Base-by-base conservation (phyloP, 2,888 invertebrate genomes). In the Scaptomyza parva region DNA sequence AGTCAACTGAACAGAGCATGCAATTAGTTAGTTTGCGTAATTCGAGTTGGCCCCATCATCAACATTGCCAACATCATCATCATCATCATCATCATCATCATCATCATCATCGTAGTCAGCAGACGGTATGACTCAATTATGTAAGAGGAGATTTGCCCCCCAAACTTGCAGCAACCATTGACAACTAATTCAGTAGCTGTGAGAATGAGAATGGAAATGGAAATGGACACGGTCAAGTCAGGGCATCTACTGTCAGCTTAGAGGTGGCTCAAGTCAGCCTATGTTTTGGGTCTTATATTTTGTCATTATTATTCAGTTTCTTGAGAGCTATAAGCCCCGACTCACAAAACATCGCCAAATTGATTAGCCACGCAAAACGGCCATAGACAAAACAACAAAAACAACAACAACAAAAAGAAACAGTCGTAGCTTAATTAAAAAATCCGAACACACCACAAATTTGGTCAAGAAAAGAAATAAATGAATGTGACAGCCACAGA, bases 391-490 rank as follows among this genome's bases (percentile, higher is more conserved):
- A 47, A n/a, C n/a, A n/a, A n/a, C n/a, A n/a, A n/a, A n/a, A n/a
- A n/a, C n/a, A n/a, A n/a, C n/a, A n/a, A n/a, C n/a, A n/a, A n/a
- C n/a, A n/a, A n/a, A n/a, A n/a, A n/a, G n/a, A 52, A 14, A 59
- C 63, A 70, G 62, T 71, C 70, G 64, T 58, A 69, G 76, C 63
- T 74, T 78, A 76, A 75, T 78, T 83, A 80, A 66, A 70, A 76
- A 64, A 43, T 55, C 39, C 43, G 22, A 22, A 30, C 8, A 43
- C 20, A 52, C 37, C 43, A 55, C 54, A 30, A 68, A 70, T 37
- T 44, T 22, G 37, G 17, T 14, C 5, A 28, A 28, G 3, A 17
- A 20, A 44, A 33, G 8, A 35, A 59, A n/a, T 28, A 12, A 67
- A 24, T 33, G 17, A 58, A 63, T 60, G 57, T 67, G 61, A 48